phyloP scores from a whole-genome alignment of 2,797 vertebrate species.

The Chanos chanos region DNA sequence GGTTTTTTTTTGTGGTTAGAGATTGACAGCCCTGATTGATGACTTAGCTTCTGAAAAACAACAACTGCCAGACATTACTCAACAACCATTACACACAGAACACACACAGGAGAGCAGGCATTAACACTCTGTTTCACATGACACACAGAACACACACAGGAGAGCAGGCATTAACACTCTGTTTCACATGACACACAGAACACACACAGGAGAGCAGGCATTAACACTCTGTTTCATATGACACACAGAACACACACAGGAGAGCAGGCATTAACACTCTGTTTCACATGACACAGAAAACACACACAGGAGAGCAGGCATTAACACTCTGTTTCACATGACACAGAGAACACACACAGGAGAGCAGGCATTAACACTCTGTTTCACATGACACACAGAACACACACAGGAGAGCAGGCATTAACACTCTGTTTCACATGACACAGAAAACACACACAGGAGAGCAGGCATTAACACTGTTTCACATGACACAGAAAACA shows the following conservation, averaged over 20 bases:
- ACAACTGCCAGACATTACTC: not conserved
- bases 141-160: constrained; percentile 7
- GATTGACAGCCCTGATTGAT: not conserved
- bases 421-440: constrained; percentile 7
- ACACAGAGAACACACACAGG: too few relatives aligned
- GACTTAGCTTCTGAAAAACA: too few relatives aligned
- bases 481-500: constrained; percentile 3
- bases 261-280: too few relatives aligned
- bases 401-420: not conserved
- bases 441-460: not conserved
- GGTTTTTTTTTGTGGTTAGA: too few relatives aligned
- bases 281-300: too few relatives aligned
- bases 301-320: not conserved
- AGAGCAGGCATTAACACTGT: constrained; percentile 2
- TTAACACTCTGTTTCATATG: too few relatives aligned
- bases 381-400: too few relatives aligned
- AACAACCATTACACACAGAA: not conserved
- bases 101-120: not conserved
- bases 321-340: constrained; percentile 9
- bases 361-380: too few relatives aligned
- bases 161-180: not conserved
- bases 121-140: not conserved
- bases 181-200: too few relatives aligned
- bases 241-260: too few relatives aligned
- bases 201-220: constrained; percentile 3